Evolutionary conservation across 2,888 invertebrate genomes (phyloP).

Genomic region (Hirtodrosophila cameraria): DNA sequence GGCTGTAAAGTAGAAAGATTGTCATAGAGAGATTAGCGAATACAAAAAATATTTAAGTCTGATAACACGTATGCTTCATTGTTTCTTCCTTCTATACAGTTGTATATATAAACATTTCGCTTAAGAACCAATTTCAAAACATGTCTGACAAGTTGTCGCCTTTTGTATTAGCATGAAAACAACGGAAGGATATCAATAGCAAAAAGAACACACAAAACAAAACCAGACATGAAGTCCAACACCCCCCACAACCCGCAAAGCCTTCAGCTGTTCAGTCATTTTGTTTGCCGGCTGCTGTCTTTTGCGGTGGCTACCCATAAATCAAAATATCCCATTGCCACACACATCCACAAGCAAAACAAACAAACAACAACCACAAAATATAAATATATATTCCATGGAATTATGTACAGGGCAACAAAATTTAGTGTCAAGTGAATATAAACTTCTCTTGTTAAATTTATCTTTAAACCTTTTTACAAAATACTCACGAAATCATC

Average conservation of each 20-base stretch:
- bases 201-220: slow-evolving; percentile 18
- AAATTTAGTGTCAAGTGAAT: too few species aligned
- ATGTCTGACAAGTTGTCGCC: slow-evolving; percentile 41
- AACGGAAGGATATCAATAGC: slow-evolving; percentile 29
- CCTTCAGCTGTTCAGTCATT: slow-evolving; percentile 24
- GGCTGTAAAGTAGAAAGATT: slow-evolving; percentile 55
- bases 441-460: too few species aligned
- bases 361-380: too few species aligned
- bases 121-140: slow-evolving; percentile 31
- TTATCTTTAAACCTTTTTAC: too few species aligned
- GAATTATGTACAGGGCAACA: background rate
- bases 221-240: slow-evolving; percentile 20
- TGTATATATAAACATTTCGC: background rate
- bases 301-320: slow-evolving; percentile 50
- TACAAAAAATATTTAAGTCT: slow-evolving; percentile 12
- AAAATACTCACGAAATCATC: too few species aligned
- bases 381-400: slow-evolving; percentile 3
- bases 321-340: slow-evolving; percentile 53
- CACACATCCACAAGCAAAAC: slow-evolving; percentile 4
- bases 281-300: slow-evolving; percentile 48
- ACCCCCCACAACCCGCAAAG: slow-evolving; percentile 1
- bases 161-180: slow-evolving; percentile 44
- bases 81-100: slow-evolving; percentile 19
- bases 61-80: slow-evolving; percentile 70
- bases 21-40: slow-evolving; percentile 33